phyloP scores from a whole-genome alignment of 2,113 vertebrate genomes.

The Sturnus vulgaris region DNA sequence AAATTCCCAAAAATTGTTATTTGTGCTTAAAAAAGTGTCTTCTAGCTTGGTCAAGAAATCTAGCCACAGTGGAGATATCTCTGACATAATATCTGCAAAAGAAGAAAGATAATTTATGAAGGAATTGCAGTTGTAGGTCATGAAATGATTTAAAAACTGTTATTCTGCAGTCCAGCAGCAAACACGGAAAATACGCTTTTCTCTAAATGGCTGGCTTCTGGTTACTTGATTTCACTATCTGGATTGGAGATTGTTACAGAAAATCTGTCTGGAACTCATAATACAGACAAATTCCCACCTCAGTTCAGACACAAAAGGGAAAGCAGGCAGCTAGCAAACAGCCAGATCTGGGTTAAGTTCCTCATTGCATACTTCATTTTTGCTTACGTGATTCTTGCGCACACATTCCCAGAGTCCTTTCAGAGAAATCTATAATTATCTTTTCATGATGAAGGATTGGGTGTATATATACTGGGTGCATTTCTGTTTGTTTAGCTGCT shows the following conservation, averaged over 20 bases:
- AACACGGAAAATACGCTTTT: background rate
- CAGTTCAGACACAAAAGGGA: background rate
- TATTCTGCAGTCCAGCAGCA: background rate
- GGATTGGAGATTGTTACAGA: background rate
- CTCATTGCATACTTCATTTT: background rate
- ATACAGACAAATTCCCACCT: background rate
- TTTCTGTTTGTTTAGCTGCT: constrained; percentile 24
- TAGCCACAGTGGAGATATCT: background rate
- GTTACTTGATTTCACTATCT: background rate
- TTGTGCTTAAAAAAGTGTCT: background rate
- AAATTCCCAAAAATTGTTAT: background rate
- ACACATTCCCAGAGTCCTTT: constrained; percentile 1
- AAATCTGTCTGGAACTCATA: background rate
- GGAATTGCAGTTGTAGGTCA: background rate
- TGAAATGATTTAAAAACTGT: background rate
- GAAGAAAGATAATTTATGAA: background rate
- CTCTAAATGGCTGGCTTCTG: background rate
- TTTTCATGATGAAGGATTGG: background rate
- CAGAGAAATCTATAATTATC: constrained; percentile 46
- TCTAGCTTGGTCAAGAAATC: background rate
- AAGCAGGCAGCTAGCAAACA: background rate
- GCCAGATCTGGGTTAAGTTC: constrained; percentile 22
- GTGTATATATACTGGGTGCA: background rate
- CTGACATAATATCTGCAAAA: background rate
- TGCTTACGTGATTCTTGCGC: constrained; percentile 21